phyloP scores from a whole-genome alignment of 2,888 invertebrate genomes.

The Alitta virens region DNA sequence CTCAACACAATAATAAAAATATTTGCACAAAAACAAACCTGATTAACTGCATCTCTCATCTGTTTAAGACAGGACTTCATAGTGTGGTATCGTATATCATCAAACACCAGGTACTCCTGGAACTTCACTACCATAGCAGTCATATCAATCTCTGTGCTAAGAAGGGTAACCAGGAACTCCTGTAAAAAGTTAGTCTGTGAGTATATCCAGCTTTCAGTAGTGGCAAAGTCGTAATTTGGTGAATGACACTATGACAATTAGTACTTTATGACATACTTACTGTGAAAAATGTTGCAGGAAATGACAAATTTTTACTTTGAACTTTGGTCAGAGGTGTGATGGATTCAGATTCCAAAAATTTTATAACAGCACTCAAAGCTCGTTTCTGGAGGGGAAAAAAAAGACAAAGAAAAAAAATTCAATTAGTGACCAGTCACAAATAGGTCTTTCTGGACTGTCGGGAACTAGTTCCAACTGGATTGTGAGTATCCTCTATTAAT shows the following conservation, averaged over 20 bases:
- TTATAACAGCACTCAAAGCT: slow-evolving; percentile 73
- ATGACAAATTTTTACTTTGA: slow-evolving; percentile 61
- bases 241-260: too few species aligned
- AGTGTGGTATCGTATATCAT: slow-evolving; percentile 74
- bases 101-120: slow-evolving; percentile 72
- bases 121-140: slow-evolving; percentile 67
- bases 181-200: too few species aligned
- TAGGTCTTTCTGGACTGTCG: too few species aligned
- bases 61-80: slow-evolving; percentile 66
- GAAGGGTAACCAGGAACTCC: too few species aligned
- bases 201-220: too few species aligned
- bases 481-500: too few species aligned
- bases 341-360: slow-evolving; percentile 72
- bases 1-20: neutral
- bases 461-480: too few species aligned
- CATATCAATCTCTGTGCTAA: slow-evolving; percentile 15
- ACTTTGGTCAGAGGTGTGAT: slow-evolving; percentile 65
- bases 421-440: too few species aligned
- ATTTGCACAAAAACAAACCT: neutral
- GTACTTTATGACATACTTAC: too few species aligned
- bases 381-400: slow-evolving; percentile 58
- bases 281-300: slow-evolving; percentile 63
- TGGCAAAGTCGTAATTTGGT: too few species aligned
- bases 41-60: slow-evolving; percentile 29
- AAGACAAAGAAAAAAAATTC: too few species aligned